Percentiles rank a stretch among this genome's conserved stretches.
phyloP scores from a whole-genome alignment of 1,140 invertebrate species.

The Drosophila leontia region DNA sequence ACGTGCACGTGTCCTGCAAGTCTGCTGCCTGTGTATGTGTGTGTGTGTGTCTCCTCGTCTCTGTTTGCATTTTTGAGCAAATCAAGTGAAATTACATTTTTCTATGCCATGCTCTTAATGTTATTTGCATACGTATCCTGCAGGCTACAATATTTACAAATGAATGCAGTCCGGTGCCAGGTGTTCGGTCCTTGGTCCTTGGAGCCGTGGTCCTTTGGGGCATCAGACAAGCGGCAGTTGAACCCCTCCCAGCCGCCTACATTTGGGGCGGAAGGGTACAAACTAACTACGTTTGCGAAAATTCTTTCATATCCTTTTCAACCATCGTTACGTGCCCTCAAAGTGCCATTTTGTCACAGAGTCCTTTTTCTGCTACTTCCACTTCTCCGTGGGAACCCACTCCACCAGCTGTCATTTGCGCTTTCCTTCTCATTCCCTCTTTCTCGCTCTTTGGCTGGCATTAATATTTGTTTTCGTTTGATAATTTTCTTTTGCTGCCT shows the following conservation, averaged over 20 bases:
- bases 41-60: conserved; percentile 25
- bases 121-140: conserved; percentile 83
- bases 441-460: conserved; percentile 36
- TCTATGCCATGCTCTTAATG: conserved; percentile 75
- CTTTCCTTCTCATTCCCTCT: conserved; percentile 42
- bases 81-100: conserved; percentile 83
- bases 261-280: background rate
- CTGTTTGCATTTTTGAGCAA: conserved; percentile 80
- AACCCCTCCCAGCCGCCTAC: conserved; percentile 1
- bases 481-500: conserved; percentile 82
- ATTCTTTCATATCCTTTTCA: conserved; percentile 81
- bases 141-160: conserved; percentile 81
- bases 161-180: conserved; percentile 52
- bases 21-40: conserved; percentile 19
- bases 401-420: conserved; percentile 66
- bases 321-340: conserved; percentile 79
- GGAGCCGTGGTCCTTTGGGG: conserved; percentile 33
- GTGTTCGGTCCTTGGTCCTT: conserved; percentile 27
- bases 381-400: background rate
- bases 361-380: conserved; percentile 40
- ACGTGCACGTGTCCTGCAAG: conserved; percentile 28
- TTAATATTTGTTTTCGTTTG: conserved; percentile 84
- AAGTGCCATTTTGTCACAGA: conserved; percentile 79
- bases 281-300: conserved; percentile 79
- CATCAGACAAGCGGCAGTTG: conserved; percentile 45